A percentile compares a stretch with the other conserved stretches of the same genome.
Evolutionary conservation across 2,888 invertebrate genomes (phyloP).

Genomic region (Nebria brevicollis): DNA sequence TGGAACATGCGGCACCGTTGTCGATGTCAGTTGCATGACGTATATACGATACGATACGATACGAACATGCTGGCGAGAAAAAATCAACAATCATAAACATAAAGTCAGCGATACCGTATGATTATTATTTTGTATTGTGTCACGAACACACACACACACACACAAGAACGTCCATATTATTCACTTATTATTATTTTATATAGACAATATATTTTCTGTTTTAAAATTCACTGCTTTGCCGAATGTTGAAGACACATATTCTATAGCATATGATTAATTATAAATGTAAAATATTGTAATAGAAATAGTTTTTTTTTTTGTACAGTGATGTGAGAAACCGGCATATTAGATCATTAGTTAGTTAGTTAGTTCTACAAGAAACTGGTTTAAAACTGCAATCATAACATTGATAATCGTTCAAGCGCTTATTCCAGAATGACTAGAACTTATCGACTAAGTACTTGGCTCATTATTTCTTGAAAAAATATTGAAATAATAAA

Average conservation of each 20-base stretch:
- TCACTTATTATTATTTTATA: not conserved
- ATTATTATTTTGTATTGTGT: not conserved
- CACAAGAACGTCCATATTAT: not conserved
- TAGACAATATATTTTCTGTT: not conserved
- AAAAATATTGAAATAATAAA: not conserved
- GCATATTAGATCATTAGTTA: too few relatives aligned
- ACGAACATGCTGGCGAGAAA: not conserved
- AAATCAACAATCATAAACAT: not conserved
- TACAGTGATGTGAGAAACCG: too few relatives aligned
- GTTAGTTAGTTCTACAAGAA: not conserved
- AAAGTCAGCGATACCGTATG: not conserved
- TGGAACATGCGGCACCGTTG: constrained; percentile 2
- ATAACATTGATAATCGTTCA: not conserved
- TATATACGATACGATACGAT: not conserved
- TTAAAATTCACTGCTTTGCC: not conserved
- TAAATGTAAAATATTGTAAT: too few relatives aligned
- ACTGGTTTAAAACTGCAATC: not conserved
- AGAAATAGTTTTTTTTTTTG: too few relatives aligned
- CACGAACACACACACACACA: not conserved
- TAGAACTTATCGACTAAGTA: not conserved
- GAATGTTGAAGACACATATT: too few relatives aligned
- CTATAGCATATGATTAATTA: too few relatives aligned
- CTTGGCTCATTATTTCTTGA: not conserved
- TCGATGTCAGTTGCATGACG: not conserved
- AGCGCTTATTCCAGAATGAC: not conserved